Base-by-base conservation (phyloP, 1,140 invertebrate species). In the Acyrthosiphon pisum region DNA sequence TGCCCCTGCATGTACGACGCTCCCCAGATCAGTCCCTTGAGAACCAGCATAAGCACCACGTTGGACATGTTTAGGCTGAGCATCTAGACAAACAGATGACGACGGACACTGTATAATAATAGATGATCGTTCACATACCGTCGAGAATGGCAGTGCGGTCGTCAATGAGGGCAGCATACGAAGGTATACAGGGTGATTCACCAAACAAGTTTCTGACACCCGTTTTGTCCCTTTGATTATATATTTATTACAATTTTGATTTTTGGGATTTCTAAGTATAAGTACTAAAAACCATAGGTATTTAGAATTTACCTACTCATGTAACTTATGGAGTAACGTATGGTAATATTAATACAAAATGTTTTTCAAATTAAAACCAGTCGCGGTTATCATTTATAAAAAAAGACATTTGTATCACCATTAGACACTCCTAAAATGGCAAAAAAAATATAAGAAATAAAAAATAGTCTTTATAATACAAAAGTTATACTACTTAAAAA, bases 1-100 rank as follows among this genome's bases (percentile, higher is more conserved):
- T 37, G 26, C 0, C 76, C 48, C 30, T 81, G 76, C 91, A 93
- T 93, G 14, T 93, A 93, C 6, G 91, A 81, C 9, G 91, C 91
- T 6, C 91, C 91, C 91, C 91, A 93, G 44, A 93, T 93, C 6
- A 93, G n/a, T 41, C 68, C 91, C 37, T 93, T 93, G 35, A 93
- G 91, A 8, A 93, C 91, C 44, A 93, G 44, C 91, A 93, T 93
- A 26, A 93, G 35, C 0, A 93, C 48, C 23, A 93, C 50, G 76
- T 93, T 93, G 6, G 91, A 93, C 22, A 93, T 46, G 48, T 93
- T 93, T 37, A 93, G 41, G 30, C 91, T 93, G 48, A 93, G 76
- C 91, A 50, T 46, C 91, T 93, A 56, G 53, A 90, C n/a, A 84
- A 84, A 53, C 26, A 22, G 56, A 92, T 48, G 35, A 93, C 20